A percentile compares a stretch with the other conserved stretches of the same genome.
These are phyloP conservation scores for Chauna torquata DNA, from an alignment of 2,113 vertebrate species.

Conservation along the genomic window DNA sequence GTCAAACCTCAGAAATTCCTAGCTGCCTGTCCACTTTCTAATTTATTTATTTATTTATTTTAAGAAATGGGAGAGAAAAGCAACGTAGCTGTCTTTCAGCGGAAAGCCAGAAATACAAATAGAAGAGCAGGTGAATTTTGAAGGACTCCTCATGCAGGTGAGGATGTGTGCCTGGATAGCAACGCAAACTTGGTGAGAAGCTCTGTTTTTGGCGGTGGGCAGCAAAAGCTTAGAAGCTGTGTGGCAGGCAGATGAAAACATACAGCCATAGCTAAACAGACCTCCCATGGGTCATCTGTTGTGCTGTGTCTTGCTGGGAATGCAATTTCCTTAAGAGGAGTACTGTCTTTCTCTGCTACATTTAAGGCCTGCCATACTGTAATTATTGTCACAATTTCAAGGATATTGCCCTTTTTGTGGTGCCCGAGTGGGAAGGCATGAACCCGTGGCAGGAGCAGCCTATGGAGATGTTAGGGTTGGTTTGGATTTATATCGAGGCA, in stretches of 20 bases:
- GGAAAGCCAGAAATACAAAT: neutral
- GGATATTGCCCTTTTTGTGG: neutral
- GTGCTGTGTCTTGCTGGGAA: neutral
- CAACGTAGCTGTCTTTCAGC: neutral
- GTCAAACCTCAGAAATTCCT: slow-evolving; percentile 29
- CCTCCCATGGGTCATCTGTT: neutral
- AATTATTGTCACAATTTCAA: neutral
- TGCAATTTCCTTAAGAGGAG: neutral
- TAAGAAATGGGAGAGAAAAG: neutral
- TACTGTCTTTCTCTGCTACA: neutral
- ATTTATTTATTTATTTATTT: neutral
- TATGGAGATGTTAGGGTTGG: neutral
- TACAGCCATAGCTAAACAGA: neutral
- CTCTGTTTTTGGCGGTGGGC: neutral
- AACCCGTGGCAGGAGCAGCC: fast-evolving
- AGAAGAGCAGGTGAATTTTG: neutral
- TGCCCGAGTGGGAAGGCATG: neutral
- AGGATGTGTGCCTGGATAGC: neutral
- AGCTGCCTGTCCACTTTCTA: neutral
- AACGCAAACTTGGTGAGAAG: neutral
- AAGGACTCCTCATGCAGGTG: neutral
- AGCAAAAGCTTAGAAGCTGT: neutral
- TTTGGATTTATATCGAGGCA: neutral
- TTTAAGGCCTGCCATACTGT: neutral
- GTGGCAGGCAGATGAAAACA: neutral